These are phyloP conservation scores for Lasioglossum figueresi DNA, from an alignment of 2,888 invertebrate genomes.

Conservation along the genomic window DNA sequence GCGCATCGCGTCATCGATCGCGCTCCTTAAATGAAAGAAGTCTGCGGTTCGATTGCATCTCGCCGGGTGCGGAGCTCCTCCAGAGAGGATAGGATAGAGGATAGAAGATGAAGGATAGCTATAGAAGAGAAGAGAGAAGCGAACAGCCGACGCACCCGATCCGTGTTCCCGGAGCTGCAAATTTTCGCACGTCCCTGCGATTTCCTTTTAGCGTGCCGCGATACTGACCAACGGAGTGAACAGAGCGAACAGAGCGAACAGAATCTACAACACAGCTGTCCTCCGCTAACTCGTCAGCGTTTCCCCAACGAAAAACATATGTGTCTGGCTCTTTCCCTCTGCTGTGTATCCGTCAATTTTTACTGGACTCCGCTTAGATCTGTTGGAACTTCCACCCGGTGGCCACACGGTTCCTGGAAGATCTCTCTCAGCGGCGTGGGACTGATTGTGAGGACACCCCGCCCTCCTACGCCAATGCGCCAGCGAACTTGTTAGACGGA, in stretches of 20 bases:
- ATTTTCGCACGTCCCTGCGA: conserved; percentile 59
- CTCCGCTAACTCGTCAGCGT: neutral
- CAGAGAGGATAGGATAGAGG: conserved; percentile 22
- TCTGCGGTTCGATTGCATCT: conserved; percentile 59
- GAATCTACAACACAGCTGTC: conserved; percentile 7
- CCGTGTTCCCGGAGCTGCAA: conserved; percentile 44
- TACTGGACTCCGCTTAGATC: neutral
- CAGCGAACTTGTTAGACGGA: neutral
- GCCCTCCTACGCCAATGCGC: conserved; percentile 4
- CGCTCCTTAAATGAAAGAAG: conserved; percentile 62
- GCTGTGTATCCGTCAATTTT: conserved; percentile 30
- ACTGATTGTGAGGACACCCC: too few species aligned
- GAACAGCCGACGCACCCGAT: neutral
- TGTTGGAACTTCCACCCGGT: neutral
- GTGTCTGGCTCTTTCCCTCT: neutral
- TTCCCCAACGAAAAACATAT: neutral
- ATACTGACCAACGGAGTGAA: conserved; percentile 22
- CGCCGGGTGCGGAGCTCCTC: conserved; percentile 35
- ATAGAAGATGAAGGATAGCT: neutral
- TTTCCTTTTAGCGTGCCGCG: conserved; percentile 57
- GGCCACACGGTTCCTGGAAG: conserved; percentile 11
- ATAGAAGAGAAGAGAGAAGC: neutral
- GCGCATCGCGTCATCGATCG: conserved; percentile 62
- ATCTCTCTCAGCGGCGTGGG: neutral
- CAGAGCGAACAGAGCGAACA: neutral